Percentiles rank a stretch among this genome's conserved stretches.
phyloP scores from a whole-genome alignment of 2,888 invertebrate species.

The Lumbricus terrestris region DNA sequence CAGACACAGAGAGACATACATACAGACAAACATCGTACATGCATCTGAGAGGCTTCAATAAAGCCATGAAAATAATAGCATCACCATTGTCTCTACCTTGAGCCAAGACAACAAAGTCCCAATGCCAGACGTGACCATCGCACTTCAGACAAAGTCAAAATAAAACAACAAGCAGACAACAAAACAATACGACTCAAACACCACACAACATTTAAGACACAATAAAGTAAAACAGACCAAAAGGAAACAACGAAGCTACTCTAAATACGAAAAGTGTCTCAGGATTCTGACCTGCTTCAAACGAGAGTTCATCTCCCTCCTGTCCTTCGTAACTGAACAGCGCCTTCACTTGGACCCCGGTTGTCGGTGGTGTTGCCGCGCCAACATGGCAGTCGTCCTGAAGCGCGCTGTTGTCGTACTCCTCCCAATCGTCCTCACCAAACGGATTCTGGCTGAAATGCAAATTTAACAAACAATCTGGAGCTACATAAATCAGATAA shows the following conservation, averaged over 20 bases:
- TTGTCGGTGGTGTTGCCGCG: background rate
- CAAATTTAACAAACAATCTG: background rate
- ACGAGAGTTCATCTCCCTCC: constrained; percentile 93
- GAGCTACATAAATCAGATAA: background rate
- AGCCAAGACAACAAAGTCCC: background rate
- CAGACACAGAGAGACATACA: too few relatives aligned
- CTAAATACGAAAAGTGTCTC: too few relatives aligned
- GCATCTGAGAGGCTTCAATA: background rate
- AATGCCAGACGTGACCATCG: background rate
- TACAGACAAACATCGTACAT: background rate
- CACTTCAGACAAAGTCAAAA: background rate
- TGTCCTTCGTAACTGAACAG: constrained; percentile 95
- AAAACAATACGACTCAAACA: background rate
- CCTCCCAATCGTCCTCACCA: constrained; percentile 25
- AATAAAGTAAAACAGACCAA: background rate
- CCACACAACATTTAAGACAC: too few relatives aligned
- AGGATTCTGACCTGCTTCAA: constrained; percentile 86
- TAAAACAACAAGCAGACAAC: background rate
- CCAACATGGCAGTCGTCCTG: constrained; percentile 16
- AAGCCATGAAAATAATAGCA: background rate
- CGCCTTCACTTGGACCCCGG: constrained; percentile 80
- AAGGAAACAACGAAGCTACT: background rate
- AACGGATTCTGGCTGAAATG: constrained; percentile 20
- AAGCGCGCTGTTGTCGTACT: constrained; percentile 20
- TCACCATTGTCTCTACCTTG: background rate